A percentile compares a stretch with the other conserved stretches of the same genome.
Conservation (phyloP, 2,888 invertebrate species). For the Sceliomorpha sp. region DNA sequence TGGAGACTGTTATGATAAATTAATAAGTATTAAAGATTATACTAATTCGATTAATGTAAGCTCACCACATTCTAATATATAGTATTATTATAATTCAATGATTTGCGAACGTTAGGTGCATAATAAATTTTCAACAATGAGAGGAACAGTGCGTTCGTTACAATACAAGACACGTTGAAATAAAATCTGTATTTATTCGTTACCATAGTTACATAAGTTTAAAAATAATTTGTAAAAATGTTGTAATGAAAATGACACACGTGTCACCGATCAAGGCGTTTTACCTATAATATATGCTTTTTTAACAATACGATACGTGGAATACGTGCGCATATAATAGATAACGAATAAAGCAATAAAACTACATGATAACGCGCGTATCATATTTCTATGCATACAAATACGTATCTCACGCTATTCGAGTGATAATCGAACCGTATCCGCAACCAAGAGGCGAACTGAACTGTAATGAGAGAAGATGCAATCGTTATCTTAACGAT, state of each 20-base stretch:
- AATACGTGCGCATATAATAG: slow-evolving; percentile 52
- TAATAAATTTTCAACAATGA: neutral
- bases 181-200: no score
- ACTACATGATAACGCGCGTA: slow-evolving; percentile 40
- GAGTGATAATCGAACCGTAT: slow-evolving; percentile 55
- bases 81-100: slow-evolving; percentile 42
- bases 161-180: no score
- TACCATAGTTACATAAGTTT: no score
- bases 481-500: slow-evolving; percentile 47
- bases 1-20: no score
- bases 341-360: slow-evolving; percentile 55
- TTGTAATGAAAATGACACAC: no score
- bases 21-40: neutral
- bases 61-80: slow-evolving; percentile 23
- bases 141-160: no score
- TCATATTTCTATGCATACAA: slow-evolving; percentile 54
- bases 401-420: slow-evolving; percentile 46
- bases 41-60: slow-evolving; percentile 10
- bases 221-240: no score
- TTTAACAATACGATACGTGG: no score
- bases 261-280: no score
- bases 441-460: slow-evolving; percentile 48
- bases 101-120: slow-evolving; percentile 4
- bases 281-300: no score
- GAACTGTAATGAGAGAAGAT: slow-evolving; percentile 46